Evolutionary conservation across 1,140 invertebrate species (phyloP).

Genomic region (Drosophila tani): DNA sequence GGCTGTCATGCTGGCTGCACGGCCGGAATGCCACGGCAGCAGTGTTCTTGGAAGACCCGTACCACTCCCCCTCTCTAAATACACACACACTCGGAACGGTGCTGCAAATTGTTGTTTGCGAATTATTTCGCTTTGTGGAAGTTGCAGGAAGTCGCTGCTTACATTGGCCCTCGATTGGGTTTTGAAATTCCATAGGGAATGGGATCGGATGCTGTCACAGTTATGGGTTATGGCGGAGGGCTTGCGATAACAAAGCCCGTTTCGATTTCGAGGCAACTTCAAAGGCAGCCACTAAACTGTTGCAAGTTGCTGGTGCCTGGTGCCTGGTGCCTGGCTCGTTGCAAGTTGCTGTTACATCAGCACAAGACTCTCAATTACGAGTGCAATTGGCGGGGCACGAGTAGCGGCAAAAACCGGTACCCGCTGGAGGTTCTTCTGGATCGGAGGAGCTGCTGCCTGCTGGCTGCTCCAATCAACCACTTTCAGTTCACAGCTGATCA

Average conservation of each 20-base stretch:
- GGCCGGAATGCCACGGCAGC: slow-evolving; percentile 70
- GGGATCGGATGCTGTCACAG: slow-evolving; percentile 41
- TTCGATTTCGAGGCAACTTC: slow-evolving; percentile 60
- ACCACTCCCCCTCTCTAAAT: slow-evolving; percentile 2
- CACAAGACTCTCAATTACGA: slow-evolving; percentile 76
- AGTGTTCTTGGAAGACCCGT: slow-evolving; percentile 57
- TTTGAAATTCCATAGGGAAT: slow-evolving; percentile 69
- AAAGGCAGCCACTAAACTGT: slow-evolving; percentile 50
- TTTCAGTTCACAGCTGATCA: slow-evolving; percentile 80
- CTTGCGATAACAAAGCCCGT: slow-evolving; percentile 65
- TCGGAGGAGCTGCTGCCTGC: slow-evolving; percentile 8
- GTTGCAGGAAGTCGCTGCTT: slow-evolving; percentile 66
- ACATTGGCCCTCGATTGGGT: slow-evolving; percentile 69
- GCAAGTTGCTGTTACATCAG: slow-evolving; percentile 72
- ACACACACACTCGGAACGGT: background rate
- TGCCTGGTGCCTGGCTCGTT: slow-evolving; percentile 16
- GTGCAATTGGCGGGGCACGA: slow-evolving; percentile 67
- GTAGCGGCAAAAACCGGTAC: slow-evolving; percentile 80
- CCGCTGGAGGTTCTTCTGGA: slow-evolving; percentile 61
- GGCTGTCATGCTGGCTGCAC: slow-evolving; percentile 80
- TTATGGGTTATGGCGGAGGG: slow-evolving; percentile 37
- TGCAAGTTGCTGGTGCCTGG: slow-evolving; percentile 30
- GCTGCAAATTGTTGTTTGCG: slow-evolving; percentile 65
- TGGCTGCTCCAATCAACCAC: slow-evolving; percentile 66
- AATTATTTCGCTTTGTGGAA: slow-evolving; percentile 32